Percentiles rank a stretch among this genome's conserved stretches.
phyloP scores from a whole-genome alignment of 2,888 invertebrate genomes.

The Biston stratarius region DNA sequence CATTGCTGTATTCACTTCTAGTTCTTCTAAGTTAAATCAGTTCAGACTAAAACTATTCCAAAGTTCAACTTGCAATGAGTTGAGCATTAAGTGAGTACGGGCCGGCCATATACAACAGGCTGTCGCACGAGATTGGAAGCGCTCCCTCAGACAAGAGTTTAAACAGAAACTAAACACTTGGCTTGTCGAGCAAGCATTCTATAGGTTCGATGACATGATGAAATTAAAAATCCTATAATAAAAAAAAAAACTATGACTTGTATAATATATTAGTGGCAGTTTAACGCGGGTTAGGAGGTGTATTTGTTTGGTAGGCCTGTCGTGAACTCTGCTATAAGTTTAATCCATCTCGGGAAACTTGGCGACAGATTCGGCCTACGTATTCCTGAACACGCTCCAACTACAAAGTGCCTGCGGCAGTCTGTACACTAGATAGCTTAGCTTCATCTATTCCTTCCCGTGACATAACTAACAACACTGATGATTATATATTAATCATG shows the following conservation, averaged over 20 bases:
- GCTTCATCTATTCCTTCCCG: neutral
- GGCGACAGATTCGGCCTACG: conserved; percentile 16
- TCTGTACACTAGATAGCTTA: neutral
- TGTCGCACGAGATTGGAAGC: no score
- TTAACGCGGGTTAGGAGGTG: neutral
- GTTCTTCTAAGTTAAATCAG: neutral
- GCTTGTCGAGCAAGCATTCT: no score
- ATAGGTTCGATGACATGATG: no score
- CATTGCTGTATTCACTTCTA: no score
- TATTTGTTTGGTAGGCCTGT: conserved; percentile 11
- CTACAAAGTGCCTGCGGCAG: conserved; percentile 7
- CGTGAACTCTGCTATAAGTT: neutral
- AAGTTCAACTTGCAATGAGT: conserved; percentile 5
- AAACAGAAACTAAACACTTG: no score
- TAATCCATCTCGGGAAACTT: conserved; percentile 23
- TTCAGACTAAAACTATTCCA: neutral
- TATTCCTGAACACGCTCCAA: conserved; percentile 22
- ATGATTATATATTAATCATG: no score
- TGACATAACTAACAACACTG: neutral
- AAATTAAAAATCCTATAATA: no score
- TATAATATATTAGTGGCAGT: neutral
- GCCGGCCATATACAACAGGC: no score
- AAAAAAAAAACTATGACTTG: no score
- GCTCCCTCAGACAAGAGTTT: no score
- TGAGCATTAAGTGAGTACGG: neutral